Conservation (phyloP, 2,888 invertebrate species). For the Vannuccia rotundouncinata region DNA sequence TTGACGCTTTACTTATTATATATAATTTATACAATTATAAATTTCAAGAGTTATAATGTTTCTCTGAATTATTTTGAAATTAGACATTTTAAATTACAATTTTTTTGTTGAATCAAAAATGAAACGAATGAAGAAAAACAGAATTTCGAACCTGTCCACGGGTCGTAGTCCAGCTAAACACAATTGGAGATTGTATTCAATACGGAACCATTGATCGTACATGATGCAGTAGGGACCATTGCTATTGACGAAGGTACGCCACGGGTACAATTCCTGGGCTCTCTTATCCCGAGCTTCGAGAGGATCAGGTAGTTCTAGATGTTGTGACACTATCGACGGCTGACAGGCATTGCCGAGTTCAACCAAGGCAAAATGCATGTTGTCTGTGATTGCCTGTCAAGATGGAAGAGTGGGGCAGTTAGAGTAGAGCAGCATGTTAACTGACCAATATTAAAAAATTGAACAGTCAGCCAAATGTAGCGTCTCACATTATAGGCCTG, state of each 20-base stretch:
- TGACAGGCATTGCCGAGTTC: constrained; percentile 50
- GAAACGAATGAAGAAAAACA: too few species aligned
- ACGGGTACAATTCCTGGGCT: constrained; percentile 48
- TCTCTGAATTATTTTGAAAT: too few species aligned
- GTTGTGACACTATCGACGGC: constrained; percentile 45
- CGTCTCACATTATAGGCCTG: constrained; percentile 49
- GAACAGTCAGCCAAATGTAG: too few species aligned
- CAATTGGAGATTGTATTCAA: constrained; percentile 50
- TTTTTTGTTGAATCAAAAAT: too few species aligned
- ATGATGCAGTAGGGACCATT: constrained; percentile 50
- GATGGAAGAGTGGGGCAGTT: not conserved
- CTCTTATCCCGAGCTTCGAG: constrained; percentile 50
- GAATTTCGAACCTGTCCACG: constrained; percentile 56
- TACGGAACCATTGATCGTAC: constrained; percentile 51
- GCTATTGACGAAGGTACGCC: constrained; percentile 50
- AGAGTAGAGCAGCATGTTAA: not conserved
- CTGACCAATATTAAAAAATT: too few species aligned
- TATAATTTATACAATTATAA: too few species aligned
- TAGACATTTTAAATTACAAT: too few species aligned
- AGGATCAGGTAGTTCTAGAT: constrained; percentile 52
- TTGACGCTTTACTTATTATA: too few species aligned
- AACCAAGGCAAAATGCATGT: constrained; percentile 50
- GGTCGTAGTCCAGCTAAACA: constrained; percentile 53
- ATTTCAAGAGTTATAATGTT: too few species aligned
- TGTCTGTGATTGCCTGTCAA: constrained; percentile 48